Evolutionary conservation across 2,113 vertebrate genomes (phyloP).

Genomic region (Emydura subglobosa): DNA sequence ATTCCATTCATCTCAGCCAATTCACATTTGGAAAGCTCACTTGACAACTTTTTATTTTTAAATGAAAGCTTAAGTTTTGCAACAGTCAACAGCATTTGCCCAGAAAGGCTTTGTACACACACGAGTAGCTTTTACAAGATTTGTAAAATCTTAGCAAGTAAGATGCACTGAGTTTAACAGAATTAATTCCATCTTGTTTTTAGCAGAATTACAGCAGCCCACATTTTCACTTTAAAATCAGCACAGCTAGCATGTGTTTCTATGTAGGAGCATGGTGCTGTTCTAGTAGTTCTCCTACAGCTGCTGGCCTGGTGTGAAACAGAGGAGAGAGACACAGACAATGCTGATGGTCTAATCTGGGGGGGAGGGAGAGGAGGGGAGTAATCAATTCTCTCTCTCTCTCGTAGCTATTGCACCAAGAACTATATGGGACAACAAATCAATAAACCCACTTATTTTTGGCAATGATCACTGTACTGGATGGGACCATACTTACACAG

Average conservation of each 20-base stretch:
- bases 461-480: rapidly evolving
- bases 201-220: neutral
- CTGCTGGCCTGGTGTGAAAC: neutral
- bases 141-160: neutral
- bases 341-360: neutral
- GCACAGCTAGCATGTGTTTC: neutral
- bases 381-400: neutral
- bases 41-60: neutral
- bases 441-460: neutral
- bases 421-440: neutral
- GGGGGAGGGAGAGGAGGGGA: neutral
- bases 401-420: neutral
- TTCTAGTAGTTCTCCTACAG: neutral
- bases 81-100: neutral
- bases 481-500: neutral
- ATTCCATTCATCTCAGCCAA: neutral
- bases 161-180: neutral
- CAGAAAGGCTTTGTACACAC: neutral
- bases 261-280: rapidly evolving
- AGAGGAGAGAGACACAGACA: neutral
- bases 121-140: neutral
- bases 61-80: neutral
- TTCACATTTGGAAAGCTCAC: neutral
- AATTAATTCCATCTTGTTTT: neutral
- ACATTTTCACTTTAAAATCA: constrained; percentile 26